phyloP scores from a whole-genome alignment of 2,113 vertebrate genomes.

The Cyanoramphus novaezelandiae region DNA sequence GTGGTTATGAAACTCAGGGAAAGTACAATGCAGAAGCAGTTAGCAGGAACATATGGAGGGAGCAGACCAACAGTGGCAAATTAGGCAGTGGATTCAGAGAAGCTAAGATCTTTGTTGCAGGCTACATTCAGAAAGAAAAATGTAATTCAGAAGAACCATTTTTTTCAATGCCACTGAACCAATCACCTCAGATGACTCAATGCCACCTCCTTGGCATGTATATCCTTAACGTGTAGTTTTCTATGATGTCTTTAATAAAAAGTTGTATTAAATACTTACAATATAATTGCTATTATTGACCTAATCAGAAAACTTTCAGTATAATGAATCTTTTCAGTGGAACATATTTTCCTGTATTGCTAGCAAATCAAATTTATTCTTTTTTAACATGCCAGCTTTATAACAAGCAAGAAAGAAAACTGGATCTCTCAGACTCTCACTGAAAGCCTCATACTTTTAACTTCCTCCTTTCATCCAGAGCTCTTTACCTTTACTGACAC shows the following conservation, averaged over 20 bases:
- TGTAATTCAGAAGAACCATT: background rate
- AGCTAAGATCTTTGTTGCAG: background rate
- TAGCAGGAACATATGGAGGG: constrained; percentile 23
- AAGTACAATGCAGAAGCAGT: constrained; percentile 19
- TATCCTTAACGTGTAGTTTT: background rate
- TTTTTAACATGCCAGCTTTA: background rate
- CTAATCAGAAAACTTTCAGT: background rate
- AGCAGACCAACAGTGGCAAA: constrained; percentile 5
- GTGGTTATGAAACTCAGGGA: background rate
- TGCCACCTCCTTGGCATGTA: background rate
- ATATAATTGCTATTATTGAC: background rate
- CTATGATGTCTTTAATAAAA: background rate
- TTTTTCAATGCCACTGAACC: background rate
- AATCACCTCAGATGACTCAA: background rate
- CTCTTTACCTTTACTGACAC: constrained; percentile 73
- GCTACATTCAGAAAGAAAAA: background rate
- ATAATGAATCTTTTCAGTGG: background rate
- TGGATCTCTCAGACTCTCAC: background rate
- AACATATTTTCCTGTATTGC: background rate
- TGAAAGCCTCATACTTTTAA: constrained; percentile 14
- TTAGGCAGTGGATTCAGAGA: background rate
- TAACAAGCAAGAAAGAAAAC: background rate
- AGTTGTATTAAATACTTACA: background rate
- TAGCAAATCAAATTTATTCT: background rate
- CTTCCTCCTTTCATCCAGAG: background rate